Base-by-base conservation (phyloP, 1,140 invertebrate species). In the Rhyacophila brunnea region DNA sequence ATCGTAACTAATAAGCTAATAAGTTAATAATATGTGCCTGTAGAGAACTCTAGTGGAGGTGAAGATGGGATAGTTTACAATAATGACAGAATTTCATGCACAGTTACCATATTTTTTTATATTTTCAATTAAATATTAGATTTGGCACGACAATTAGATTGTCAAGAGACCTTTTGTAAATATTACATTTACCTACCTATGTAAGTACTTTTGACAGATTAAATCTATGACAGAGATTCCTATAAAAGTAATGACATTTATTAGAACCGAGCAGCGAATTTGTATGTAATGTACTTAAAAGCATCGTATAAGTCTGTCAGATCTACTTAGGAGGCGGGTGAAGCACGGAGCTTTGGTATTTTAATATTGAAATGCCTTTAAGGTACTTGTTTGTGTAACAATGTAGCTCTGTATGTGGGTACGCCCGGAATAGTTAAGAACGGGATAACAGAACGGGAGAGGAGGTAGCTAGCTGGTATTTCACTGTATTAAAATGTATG, bases 401-500 rank as follows among this genome's bases (percentile, higher is more conserved):
- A 59, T 64, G 62, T 64, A 59, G 34, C 50, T 50, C 47, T 32
- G 32, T n/a, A n/a, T n/a, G 54, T 32, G 36, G 23, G 45, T 19
- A 47, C 11, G 53, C 42, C 28, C 42, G 19, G 44, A 32, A 36
- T 44, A 47, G 42, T 40, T 38, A 34, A 54, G 13, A 19, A 28
- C 46, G 15, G 46, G 54, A 42, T 48, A 57, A 49, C 54, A 57
- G 58, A 60, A 60, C 42, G 51, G 34, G 11, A 17, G 59, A 55
- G 45, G 55, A 64, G 62, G 62, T 58, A 64, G n/a, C n/a, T n/a
- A n/a, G n/a, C n/a, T n/a, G n/a, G n/a, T n/a, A n/a, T n/a, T 64
- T 64, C 62, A 50, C 53, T 49, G 62, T 58, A 64, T 59, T 64
- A 64, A 64, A 64, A 64, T 64, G 62, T 64, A 64, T 47, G 62